A percentile compares a stretch with the other conserved stretches of the same genome.
phyloP scores from a whole-genome alignment of 2,797 vertebrate genomes.

The Chiloscyllium punctatum region DNA sequence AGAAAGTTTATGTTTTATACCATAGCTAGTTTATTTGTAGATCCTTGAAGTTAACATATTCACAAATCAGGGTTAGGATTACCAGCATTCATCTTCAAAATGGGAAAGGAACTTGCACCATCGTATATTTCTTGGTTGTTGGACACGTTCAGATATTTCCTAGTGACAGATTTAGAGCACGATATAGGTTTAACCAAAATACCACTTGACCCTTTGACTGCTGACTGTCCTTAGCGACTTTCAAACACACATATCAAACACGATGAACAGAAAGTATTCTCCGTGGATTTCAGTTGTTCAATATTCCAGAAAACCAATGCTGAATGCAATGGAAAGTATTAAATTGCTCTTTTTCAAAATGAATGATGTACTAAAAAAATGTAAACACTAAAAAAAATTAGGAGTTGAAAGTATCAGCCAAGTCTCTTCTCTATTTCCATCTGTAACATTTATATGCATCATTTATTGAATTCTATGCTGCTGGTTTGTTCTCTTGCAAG shows the following conservation, averaged over 20 bases:
- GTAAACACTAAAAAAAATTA: not conserved
- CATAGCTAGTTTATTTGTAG: not conserved
- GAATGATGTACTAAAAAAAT: not conserved
- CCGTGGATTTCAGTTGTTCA: not conserved
- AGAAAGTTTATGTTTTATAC: not conserved
- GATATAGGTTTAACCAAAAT: not conserved
- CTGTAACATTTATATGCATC: too few species aligned
- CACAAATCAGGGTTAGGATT: not conserved
- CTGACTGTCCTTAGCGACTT: not conserved
- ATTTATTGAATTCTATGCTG: too few species aligned
- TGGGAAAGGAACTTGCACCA: not conserved
- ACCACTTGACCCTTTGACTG: not conserved
- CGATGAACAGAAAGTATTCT: not conserved
- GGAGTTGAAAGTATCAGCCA: not conserved
- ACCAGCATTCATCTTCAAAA: not conserved
- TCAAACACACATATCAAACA: not conserved
- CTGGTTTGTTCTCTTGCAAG: too few species aligned
- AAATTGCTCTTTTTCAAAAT: not conserved
- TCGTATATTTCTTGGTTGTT: not conserved
- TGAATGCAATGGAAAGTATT: not conserved
- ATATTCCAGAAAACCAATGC: not conserved
- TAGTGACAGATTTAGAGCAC: not conserved
- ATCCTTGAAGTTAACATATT: not conserved
- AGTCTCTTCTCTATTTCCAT: not conserved
- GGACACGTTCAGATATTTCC: not conserved